Evolutionary conservation across 2,797 vertebrate species (phyloP).

Genomic region (Microcaecilia unicolor): DNA sequence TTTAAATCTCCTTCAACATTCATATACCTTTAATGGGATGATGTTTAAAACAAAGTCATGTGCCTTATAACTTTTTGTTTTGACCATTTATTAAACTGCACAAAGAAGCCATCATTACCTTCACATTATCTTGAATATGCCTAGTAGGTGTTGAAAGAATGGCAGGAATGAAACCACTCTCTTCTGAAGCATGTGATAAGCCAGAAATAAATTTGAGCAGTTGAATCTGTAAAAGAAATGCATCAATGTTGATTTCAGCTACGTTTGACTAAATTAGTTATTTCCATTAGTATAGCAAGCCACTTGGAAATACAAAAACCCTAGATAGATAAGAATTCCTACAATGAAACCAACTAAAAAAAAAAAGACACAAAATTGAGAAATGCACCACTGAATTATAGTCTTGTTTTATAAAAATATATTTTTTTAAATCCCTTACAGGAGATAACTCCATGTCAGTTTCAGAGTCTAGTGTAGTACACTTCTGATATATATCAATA

Average conservation of each 20-base stretch:
- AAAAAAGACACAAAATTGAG: conserved; percentile 6
- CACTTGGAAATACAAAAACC: too few relatives aligned
- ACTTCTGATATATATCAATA: conserved; percentile 71
- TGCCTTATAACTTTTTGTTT: too few relatives aligned
- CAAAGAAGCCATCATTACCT: too few relatives aligned
- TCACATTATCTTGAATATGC: conserved; percentile 17
- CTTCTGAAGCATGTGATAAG: conserved; percentile 16
- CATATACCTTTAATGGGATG: too few relatives aligned
- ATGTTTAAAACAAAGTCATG: too few relatives aligned
- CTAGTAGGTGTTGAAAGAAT: conserved; percentile 43
- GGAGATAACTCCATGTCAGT: conserved; percentile 47
- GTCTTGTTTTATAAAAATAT: conserved; percentile 5
- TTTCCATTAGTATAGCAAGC: too few relatives aligned
- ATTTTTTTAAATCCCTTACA: conserved; percentile 55
- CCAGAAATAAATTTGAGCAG: conserved; percentile 74
- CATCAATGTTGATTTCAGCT: too few relatives aligned
- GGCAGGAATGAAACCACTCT: conserved; percentile 14
- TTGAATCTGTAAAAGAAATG: conserved; percentile 55
- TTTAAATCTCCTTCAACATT: too few relatives aligned
- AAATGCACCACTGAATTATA: conserved; percentile 2
- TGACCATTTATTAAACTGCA: too few relatives aligned
- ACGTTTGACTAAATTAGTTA: too few relatives aligned
- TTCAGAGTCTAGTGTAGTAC: conserved; percentile 40
- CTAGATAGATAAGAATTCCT: neutral
- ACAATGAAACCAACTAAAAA: neutral